Evolutionary conservation across 2,113 vertebrate species (phyloP).

Genomic region (Numida meleagris): DNA sequence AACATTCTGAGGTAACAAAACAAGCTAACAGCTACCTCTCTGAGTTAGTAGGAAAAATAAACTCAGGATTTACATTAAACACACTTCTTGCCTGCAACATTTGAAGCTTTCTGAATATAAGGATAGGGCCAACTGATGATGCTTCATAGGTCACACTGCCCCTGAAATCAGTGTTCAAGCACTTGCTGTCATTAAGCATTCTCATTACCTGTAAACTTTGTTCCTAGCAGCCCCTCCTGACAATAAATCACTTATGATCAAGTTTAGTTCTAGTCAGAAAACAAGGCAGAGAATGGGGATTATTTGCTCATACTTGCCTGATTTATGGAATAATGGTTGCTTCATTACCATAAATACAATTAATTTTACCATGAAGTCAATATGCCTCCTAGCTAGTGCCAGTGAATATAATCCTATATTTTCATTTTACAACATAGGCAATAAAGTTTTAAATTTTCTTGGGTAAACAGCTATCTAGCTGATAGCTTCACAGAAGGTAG

Average conservation of each 20-base stretch:
- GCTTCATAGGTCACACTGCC: not conserved
- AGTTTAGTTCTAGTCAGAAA: not conserved
- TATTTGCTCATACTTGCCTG: not conserved
- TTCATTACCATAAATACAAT: not conserved
- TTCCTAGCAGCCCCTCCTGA: not conserved
- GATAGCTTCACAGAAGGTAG: not conserved
- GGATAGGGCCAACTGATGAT: not conserved
- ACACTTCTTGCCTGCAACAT: not conserved
- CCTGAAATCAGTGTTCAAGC: not conserved
- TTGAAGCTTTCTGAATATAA: not conserved
- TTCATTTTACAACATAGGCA: not conserved
- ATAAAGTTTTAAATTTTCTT: not conserved
- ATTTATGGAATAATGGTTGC: not conserved
- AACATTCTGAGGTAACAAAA: not conserved
- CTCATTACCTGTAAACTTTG: not conserved
- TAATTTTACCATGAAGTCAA: not conserved
- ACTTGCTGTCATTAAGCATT: not conserved
- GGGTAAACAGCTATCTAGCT: not conserved
- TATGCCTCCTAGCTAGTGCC: not conserved
- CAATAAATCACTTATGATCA: not conserved
- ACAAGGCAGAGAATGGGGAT: not conserved
- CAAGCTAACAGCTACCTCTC: not conserved
- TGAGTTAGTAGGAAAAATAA: not conserved
- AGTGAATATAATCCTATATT: not conserved
- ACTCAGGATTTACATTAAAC: not conserved